Evolutionary conservation across 2,797 vertebrate genomes (phyloP).

Genomic region (Phalanger gymnotis): DNA sequence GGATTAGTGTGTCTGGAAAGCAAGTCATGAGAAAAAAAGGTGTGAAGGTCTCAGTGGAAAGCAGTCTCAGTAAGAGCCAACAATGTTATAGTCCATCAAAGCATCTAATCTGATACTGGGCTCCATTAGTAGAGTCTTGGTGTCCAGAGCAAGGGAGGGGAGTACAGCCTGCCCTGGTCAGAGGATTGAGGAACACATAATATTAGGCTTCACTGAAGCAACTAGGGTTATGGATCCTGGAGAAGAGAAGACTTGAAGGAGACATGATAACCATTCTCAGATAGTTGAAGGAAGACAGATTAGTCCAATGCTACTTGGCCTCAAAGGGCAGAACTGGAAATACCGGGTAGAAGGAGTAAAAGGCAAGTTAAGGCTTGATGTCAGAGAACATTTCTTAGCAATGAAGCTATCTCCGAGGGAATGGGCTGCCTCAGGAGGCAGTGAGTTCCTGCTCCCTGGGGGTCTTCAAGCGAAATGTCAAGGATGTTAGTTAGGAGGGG

Average conservation of each 20-base stretch:
- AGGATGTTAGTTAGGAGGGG: background rate
- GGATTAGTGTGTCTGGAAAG: background rate
- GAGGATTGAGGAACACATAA: background rate
- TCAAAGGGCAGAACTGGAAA: background rate
- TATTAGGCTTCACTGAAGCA: background rate
- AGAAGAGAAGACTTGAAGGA: background rate
- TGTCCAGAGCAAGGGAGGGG: background rate
- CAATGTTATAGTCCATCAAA: background rate
- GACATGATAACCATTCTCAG: background rate
- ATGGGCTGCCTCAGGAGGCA: background rate
- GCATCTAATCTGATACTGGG: background rate
- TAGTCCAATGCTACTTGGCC: too few species aligned
- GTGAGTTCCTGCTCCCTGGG: background rate
- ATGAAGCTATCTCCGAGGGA: background rate
- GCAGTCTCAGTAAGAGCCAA: background rate
- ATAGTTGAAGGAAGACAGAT: background rate
- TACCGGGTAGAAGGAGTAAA: background rate
- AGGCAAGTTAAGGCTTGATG: background rate
- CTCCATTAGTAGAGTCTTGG: background rate
- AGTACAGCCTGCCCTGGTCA: background rate
- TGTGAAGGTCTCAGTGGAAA: background rate
- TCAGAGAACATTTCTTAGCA: background rate
- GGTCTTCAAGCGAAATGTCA: background rate
- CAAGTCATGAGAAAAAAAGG: background rate
- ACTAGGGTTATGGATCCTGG: background rate